Evolutionary conservation across 2,113 vertebrate genomes (phyloP).

Genomic region (Gallinago undulata): DNA sequence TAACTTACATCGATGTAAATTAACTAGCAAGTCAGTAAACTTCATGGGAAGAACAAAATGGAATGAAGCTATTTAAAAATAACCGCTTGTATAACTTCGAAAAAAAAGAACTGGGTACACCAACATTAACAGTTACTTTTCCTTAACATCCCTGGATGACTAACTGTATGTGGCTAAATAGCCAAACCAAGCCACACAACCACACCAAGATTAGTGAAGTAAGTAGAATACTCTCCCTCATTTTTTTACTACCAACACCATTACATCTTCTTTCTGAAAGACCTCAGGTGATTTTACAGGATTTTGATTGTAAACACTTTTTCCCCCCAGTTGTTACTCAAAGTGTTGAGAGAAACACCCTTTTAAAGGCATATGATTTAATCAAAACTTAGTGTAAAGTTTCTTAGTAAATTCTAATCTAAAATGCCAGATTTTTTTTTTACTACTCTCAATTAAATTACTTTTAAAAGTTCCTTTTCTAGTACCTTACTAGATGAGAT

Average conservation of each 20-base stretch:
- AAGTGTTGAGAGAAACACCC: background rate
- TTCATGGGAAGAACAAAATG: background rate
- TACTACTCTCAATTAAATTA: background rate
- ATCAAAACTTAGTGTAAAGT: background rate
- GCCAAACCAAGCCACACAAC: background rate
- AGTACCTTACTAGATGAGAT: background rate
- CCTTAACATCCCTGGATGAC: background rate
- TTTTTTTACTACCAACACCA: background rate
- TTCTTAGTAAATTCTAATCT: background rate
- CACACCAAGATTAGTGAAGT: background rate
- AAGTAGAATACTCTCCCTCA: rapidly evolving
- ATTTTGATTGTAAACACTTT: background rate
- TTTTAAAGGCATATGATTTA: background rate
- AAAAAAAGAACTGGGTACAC: background rate
- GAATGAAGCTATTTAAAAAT: background rate
- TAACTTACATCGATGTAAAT: background rate
- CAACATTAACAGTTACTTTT: background rate
- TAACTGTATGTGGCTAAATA: background rate
- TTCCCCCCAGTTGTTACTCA: background rate
- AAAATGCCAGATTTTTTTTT: background rate
- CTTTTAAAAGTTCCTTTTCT: background rate
- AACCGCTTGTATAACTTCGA: background rate
- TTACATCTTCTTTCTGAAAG: background rate
- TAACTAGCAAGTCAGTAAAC: background rate
- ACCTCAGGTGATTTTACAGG: background rate